phyloP scores from a whole-genome alignment of 1,140 invertebrate genomes.

The Dendrolimus punctatus region DNA sequence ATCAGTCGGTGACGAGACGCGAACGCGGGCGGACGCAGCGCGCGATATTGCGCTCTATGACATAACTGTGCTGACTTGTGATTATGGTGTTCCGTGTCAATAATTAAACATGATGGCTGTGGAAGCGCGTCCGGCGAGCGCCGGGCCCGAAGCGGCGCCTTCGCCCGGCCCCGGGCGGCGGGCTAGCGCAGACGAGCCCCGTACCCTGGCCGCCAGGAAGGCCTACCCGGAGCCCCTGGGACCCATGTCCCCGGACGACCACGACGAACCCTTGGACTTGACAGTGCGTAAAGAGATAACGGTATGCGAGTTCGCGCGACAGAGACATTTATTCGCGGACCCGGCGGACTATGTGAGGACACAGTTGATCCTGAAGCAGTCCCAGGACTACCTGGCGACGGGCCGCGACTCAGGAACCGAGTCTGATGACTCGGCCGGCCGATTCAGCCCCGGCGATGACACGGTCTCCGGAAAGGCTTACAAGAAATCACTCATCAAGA shows the following conservation, averaged over 20 bases:
- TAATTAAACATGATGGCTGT: slow-evolving; percentile 59
- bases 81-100: slow-evolving; percentile 56
- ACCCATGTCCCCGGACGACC: slow-evolving; percentile 37
- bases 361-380: slow-evolving; percentile 60
- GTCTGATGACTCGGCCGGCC: slow-evolving; percentile 81
- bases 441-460: slow-evolving; percentile 71
- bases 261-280: slow-evolving; percentile 75
- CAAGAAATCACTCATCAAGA: slow-evolving; percentile 90
- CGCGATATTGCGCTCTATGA: slow-evolving; percentile 55
- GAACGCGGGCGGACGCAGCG: slow-evolving; percentile 54
- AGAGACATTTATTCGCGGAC: slow-evolving; percentile 45
- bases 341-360: slow-evolving; percentile 60
- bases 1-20: slow-evolving; percentile 60
- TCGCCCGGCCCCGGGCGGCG: slow-evolving; percentile 41
- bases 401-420: slow-evolving; percentile 80
- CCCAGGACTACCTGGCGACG: slow-evolving; percentile 74
- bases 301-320: slow-evolving; percentile 61
- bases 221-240: slow-evolving; percentile 68
- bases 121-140: slow-evolving; percentile 53
- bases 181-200: slow-evolving; percentile 48
- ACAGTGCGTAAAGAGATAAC: slow-evolving; percentile 70
- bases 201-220: slow-evolving; percentile 64
- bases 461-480: slow-evolving; percentile 81
- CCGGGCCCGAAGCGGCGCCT: slow-evolving; percentile 34
- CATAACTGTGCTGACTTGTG: slow-evolving; percentile 50